Conservation (phyloP, 2,797 vertebrate genomes). For the Takifugu ocellatus region DNA sequence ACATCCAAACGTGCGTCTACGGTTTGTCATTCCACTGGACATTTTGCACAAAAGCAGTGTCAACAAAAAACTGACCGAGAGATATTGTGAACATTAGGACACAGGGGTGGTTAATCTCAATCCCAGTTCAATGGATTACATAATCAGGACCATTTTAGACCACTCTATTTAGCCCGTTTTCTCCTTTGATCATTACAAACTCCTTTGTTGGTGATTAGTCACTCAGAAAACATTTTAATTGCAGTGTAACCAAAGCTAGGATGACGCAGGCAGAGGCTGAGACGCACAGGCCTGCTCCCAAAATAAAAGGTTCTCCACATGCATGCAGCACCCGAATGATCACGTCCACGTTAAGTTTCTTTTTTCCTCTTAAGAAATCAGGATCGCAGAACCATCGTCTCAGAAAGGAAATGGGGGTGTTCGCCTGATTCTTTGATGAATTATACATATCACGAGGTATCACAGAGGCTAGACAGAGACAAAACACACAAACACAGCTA, state of each 20-base stretch:
- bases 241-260: background rate
- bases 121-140: too few relatives aligned
- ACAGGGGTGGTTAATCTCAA: too few relatives aligned
- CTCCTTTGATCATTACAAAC: too few relatives aligned
- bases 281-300: background rate
- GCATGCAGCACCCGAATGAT: slow-evolving; percentile 19
- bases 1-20: slow-evolving; percentile 65
- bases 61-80: too few relatives aligned
- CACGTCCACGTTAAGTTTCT: slow-evolving; percentile 52
- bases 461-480: slow-evolving; percentile 33
- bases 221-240: background rate
- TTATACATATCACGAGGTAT: slow-evolving; percentile 54
- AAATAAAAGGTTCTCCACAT: slow-evolving; percentile 9
- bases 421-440: slow-evolving; percentile 48
- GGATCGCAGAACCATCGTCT: slow-evolving; percentile 34
- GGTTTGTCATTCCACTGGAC: slow-evolving; percentile 28
- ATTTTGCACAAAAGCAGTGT: slow-evolving; percentile 1
- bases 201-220: background rate
- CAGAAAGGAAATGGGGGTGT: slow-evolving; percentile 34
- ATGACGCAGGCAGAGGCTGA: background rate
- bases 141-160: too few relatives aligned
- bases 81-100: too few relatives aligned
- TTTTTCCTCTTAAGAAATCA: slow-evolving; percentile 43
- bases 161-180: too few relatives aligned
- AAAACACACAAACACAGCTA: slow-evolving; percentile 45